phyloP scores from a whole-genome alignment of 2,888 invertebrate genomes.

The Trichopria drosophilae region DNA sequence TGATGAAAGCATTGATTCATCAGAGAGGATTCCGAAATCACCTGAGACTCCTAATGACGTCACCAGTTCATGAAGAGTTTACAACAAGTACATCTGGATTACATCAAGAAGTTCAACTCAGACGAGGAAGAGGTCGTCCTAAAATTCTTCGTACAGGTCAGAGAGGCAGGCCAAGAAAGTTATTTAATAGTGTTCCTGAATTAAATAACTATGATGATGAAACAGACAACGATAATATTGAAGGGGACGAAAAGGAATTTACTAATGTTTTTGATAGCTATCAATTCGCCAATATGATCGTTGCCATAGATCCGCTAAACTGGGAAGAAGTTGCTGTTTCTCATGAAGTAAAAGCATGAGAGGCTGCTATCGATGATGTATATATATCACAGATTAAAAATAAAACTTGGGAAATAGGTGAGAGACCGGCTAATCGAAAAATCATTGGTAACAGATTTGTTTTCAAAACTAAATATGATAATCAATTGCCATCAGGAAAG shows the following conservation, averaged over 20 bases:
- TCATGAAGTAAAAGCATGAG: conserved; percentile 13
- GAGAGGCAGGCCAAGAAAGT: conserved; percentile 18
- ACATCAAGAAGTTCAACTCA: background rate
- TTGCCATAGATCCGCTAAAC: conserved; percentile 13
- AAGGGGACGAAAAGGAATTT: background rate
- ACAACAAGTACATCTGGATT: background rate
- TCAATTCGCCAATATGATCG: conserved; percentile 12
- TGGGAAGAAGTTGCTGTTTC: conserved; percentile 15
- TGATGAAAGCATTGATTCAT: too few species aligned
- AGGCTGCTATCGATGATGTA: conserved; percentile 20
- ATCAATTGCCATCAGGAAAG: too few species aligned
- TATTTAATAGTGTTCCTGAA: conserved; percentile 12
- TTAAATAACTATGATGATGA: too few species aligned
- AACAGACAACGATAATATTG: background rate
- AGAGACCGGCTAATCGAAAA: conserved; percentile 19
- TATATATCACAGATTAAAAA: conserved; percentile 23
- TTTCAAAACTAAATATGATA: conserved; percentile 19
- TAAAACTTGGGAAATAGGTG: conserved; percentile 25
- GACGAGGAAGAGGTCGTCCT: conserved; percentile 20
- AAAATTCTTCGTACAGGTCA: conserved; percentile 17
- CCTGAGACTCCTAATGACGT: too few species aligned
- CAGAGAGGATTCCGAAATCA: too few species aligned
- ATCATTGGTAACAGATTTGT: conserved; percentile 25
- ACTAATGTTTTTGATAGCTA: conserved; percentile 9
- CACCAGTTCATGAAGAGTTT: too few species aligned